Conservation (phyloP, 2,797 vertebrate species). For the Myotis planiceps region DNA sequence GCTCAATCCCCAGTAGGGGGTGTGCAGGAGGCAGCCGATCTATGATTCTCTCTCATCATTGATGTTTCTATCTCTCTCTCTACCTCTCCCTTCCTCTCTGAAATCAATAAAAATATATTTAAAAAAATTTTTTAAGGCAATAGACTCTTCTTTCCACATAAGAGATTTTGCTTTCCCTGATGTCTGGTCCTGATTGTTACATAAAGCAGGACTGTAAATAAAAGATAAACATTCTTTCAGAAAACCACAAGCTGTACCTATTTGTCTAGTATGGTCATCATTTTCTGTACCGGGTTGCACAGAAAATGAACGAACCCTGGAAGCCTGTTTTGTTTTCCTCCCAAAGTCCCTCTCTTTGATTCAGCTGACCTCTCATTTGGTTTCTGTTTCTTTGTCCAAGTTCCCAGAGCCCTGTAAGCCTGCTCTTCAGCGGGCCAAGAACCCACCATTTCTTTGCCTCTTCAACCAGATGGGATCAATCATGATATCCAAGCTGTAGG, state of each 20-base stretch:
- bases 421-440: neutral
- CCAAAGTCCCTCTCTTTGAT: neutral
- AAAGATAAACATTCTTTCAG: neutral
- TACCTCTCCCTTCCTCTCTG: too few relatives aligned
- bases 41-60: too few relatives aligned
- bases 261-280: neutral
- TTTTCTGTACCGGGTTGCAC: neutral
- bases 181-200: slow-evolving; percentile 12
- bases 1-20: too few relatives aligned
- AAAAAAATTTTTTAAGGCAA: neutral
- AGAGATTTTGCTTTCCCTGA: neutral
- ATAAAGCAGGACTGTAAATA: neutral
- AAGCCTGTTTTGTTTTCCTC: neutral
- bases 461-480: neutral
- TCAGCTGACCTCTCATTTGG: neutral
- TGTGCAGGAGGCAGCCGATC: too few relatives aligned
- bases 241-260: neutral
- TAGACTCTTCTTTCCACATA: neutral
- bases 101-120: too few relatives aligned
- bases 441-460: neutral
- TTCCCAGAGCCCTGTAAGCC: neutral
- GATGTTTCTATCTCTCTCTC: too few relatives aligned
- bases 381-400: neutral
- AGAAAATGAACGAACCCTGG: neutral
- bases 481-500: neutral